Evolutionary conservation across 1,140 invertebrate genomes (phyloP).

Genomic region (Scaptomyza graminum): DNA sequence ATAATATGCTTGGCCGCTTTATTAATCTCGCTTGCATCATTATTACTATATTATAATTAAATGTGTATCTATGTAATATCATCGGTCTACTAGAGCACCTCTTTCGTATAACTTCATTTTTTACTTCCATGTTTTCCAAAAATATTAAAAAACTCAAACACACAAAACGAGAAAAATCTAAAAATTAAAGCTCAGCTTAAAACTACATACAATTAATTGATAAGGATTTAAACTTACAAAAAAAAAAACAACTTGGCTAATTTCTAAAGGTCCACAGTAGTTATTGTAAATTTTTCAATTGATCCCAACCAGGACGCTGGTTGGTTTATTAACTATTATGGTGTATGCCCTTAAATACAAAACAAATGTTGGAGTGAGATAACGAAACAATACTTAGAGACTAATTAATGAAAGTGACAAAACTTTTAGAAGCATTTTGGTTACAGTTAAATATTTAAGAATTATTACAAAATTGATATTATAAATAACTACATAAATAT

Average conservation of each 20-base stretch:
- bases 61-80: slow-evolving; percentile 25
- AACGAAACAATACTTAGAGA: slow-evolving; percentile 84
- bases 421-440: slow-evolving; percentile 79
- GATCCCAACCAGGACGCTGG: slow-evolving; percentile 40
- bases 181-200: slow-evolving; percentile 46
- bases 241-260: slow-evolving; percentile 41
- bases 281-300: slow-evolving; percentile 75
- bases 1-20: slow-evolving; percentile 30
- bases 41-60: slow-evolving; percentile 8
- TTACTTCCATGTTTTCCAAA: slow-evolving; percentile 14
- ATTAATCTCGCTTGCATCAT: slow-evolving; percentile 30
- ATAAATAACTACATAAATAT: slow-evolving; percentile 45
- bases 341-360: slow-evolving; percentile 68
- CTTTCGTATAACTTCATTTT: slow-evolving; percentile 9
- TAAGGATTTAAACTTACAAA: slow-evolving; percentile 21
- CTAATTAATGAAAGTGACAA: slow-evolving; percentile 77
- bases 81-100: slow-evolving; percentile 33
- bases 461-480: slow-evolving; percentile 55
- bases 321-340: slow-evolving; percentile 24
- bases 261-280: slow-evolving; percentile 75
- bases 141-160: slow-evolving; percentile 1
- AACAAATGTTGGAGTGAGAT: slow-evolving; percentile 82
- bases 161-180: slow-evolving; percentile 26
- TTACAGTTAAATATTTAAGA: slow-evolving; percentile 75
- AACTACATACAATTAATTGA: slow-evolving; percentile 39